Evolutionary conservation across 1,140 invertebrate species (phyloP).

Genomic region (Megathymus violae): DNA sequence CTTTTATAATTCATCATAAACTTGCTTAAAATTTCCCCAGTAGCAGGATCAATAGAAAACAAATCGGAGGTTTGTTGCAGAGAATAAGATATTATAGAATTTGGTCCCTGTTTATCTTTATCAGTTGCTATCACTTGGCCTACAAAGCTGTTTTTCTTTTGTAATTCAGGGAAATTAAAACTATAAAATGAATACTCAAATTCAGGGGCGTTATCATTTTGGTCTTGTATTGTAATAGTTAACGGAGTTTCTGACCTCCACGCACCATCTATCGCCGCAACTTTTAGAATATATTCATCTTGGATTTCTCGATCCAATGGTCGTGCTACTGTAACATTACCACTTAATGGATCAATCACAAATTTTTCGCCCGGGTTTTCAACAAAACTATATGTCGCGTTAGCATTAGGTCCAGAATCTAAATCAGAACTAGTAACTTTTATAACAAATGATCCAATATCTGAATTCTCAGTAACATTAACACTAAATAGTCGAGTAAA

Average conservation of each 20-base stretch:
- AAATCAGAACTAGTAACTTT: conserved; percentile 95
- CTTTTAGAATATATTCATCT: conserved; percentile 95
- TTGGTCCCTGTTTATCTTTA: conserved; percentile 96
- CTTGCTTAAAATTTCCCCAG: conserved; percentile 95
- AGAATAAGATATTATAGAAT: conserved; percentile 96
- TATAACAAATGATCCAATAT: conserved; percentile 96
- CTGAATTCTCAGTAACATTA: conserved; percentile 97
- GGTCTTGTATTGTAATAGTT: conserved; percentile 96
- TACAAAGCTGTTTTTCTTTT: conserved; percentile 90
- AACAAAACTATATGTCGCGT: conserved; percentile 94
- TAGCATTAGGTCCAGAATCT: conserved; percentile 94
- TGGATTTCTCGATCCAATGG: conserved; percentile 94
- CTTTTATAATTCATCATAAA: conserved; percentile 92
- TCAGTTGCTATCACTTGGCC: conserved; percentile 95
- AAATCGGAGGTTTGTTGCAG: conserved; percentile 95
- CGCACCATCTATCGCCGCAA: conserved; percentile 93
- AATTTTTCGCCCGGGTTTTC: conserved; percentile 96
- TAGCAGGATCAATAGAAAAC: conserved; percentile 95
- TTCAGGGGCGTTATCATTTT: conserved; percentile 97
- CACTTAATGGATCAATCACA: conserved; percentile 92
- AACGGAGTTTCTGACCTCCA: conserved; percentile 95
- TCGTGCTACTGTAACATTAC: conserved; percentile 95
- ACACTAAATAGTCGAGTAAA: conserved; percentile 96
- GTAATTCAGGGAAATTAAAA: conserved; percentile 95
- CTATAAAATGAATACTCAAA: conserved; percentile 94